A percentile compares a stretch with the other conserved stretches of the same genome.
Evolutionary conservation across 2,113 vertebrate species (phyloP).

Genomic region (Mustela lutreola): DNA sequence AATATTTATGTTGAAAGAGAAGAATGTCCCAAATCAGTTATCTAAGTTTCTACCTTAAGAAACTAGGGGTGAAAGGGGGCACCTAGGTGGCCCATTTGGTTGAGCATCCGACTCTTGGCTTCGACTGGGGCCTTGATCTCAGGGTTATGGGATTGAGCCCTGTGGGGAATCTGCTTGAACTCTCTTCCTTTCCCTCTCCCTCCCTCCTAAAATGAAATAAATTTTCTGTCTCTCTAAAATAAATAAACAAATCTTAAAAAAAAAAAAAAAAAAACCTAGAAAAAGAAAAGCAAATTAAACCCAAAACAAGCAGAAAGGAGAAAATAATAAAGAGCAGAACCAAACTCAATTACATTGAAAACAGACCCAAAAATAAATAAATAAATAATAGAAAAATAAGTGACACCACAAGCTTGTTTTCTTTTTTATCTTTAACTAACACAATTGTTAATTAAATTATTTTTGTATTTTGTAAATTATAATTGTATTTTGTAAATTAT

Average conservation of each 20-base stretch:
- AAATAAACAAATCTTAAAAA: neutral
- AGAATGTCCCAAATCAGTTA: neutral
- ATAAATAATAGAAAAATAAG: neutral
- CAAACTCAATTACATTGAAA: neutral
- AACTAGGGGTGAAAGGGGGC: neutral
- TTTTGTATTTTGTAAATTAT: too few species aligned
- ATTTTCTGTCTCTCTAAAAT: neutral
- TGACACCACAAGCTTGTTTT: neutral
- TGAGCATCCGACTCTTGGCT: neutral
- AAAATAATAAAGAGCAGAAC: neutral
- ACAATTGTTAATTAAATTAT: neutral
- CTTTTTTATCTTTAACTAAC: neutral
- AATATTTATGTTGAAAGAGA: neutral
- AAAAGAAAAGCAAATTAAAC: neutral
- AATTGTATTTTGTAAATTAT: too few species aligned
- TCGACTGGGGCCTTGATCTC: neutral
- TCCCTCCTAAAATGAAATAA: too few species aligned
- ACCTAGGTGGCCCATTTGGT: fast-evolving
- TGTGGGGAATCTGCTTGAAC: neutral
- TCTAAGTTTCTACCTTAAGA: neutral
- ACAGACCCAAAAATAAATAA: neutral
- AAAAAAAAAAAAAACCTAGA: neutral
- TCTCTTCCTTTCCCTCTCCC: neutral
- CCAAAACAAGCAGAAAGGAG: neutral
- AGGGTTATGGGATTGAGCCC: neutral